Conservation (phyloP, 2,113 vertebrate species). For the Psephotus haematonotus region DNA sequence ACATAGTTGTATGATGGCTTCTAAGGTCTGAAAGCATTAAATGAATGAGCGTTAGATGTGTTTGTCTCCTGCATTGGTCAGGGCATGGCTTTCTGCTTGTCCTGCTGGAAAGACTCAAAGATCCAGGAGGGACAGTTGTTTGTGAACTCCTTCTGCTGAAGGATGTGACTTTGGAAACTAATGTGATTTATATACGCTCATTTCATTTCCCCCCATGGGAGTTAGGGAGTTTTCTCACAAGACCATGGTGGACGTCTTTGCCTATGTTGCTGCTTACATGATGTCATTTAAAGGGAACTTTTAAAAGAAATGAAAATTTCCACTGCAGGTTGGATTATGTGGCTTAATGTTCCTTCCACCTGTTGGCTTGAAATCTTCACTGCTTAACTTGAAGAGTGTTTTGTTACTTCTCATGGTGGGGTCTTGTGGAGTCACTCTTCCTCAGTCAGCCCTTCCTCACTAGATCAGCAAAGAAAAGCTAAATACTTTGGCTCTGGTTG, state of each 20-base stretch:
- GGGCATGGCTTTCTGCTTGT: not conserved
- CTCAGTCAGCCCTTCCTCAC: not conserved
- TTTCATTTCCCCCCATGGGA: not conserved
- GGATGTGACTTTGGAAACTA: not conserved
- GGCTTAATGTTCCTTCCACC: not conserved
- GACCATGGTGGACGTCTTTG: not conserved
- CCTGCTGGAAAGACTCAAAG: not conserved
- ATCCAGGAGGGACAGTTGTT: not conserved
- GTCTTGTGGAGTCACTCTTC: not conserved
- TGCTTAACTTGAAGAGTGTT: not conserved
- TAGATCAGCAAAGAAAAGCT: not conserved
- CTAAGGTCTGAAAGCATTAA: not conserved
- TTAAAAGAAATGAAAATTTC: not conserved
- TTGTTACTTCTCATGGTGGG: not conserved
- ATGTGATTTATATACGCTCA: not conserved
- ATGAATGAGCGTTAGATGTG: too few species aligned
- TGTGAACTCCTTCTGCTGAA: not conserved
- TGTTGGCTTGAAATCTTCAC: not conserved
- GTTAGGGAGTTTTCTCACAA: not conserved
- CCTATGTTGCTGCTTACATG: not conserved
- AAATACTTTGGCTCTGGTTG: not conserved
- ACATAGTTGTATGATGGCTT: fast-evolving
- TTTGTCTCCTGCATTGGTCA: not conserved
- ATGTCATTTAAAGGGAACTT: not conserved
- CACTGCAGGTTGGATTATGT: not conserved